These are phyloP conservation scores for Pyrrhosoma nymphula DNA, from an alignment of 2,888 invertebrate species.

Conservation along the genomic window DNA sequence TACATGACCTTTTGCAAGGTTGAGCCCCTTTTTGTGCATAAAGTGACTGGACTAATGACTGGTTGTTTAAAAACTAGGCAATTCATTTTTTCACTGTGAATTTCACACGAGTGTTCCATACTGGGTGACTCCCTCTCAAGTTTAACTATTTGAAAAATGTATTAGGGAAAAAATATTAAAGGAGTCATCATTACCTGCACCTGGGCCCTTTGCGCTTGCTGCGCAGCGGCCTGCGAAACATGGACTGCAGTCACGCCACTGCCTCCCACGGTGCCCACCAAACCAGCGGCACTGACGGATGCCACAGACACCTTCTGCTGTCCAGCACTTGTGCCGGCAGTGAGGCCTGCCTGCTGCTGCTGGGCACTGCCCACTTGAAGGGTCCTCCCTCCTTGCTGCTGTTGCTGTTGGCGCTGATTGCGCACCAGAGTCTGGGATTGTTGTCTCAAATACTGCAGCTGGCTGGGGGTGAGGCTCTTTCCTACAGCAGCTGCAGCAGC, in stretches of 20 bases:
- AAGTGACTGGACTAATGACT: too few species aligned
- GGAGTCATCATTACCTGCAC: conserved; percentile 71
- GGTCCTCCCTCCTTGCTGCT: conserved; percentile 72
- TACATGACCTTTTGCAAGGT: too few species aligned
- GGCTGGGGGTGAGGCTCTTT: conserved; percentile 80
- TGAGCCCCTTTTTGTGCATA: too few species aligned
- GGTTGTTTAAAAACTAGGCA: too few species aligned
- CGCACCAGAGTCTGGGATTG: conserved; percentile 78
- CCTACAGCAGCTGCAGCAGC: conserved; percentile 80
- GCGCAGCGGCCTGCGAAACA: conserved; percentile 68
- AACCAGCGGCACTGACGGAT: conserved; percentile 74
- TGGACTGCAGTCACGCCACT: conserved; percentile 72
- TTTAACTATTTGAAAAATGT: too few species aligned
- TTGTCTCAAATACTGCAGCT: conserved; percentile 84
- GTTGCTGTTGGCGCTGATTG: conserved; percentile 74
- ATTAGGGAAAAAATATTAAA: too few species aligned
- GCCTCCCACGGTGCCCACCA: not conserved
- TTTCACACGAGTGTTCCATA: too few species aligned
- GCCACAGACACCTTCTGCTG: conserved; percentile 77
- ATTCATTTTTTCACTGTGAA: too few species aligned
- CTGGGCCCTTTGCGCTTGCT: conserved; percentile 74
- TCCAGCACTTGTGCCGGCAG: conserved; percentile 71
- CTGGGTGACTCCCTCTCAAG: too few species aligned
- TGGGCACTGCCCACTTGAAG: conserved; percentile 69
- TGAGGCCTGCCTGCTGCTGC: conserved; percentile 60